These are phyloP conservation scores for Lucilia sericata DNA, from an alignment of 1,140 invertebrate genomes.

Conservation along the genomic window DNA sequence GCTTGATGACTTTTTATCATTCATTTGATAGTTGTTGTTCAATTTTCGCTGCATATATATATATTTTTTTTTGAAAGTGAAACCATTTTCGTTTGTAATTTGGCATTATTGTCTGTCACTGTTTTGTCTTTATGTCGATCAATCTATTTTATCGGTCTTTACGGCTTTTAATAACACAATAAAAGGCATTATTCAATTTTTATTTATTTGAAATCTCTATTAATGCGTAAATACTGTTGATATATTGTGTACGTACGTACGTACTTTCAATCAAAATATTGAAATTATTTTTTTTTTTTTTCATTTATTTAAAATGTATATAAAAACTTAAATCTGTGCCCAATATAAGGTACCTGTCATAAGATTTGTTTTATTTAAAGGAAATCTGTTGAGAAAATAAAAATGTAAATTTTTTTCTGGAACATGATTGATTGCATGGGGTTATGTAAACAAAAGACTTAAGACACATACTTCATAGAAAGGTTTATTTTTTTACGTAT, in stretches of 20 bases:
- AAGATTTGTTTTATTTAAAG: not conserved
- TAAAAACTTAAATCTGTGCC: too few relatives aligned
- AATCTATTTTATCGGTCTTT: not conserved
- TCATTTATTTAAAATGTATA: not conserved
- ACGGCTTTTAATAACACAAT: not conserved
- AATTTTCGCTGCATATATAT: not conserved
- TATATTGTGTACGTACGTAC: not conserved
- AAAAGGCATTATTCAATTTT: not conserved
- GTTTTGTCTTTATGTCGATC: not conserved
- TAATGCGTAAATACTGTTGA: conserved; percentile 23
- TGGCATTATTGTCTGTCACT: not conserved
- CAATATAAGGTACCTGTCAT: not conserved
- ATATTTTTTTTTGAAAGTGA: not conserved
- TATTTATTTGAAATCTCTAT: conserved; percentile 2
- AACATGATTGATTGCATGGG: not conserved
- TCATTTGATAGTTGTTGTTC: too few relatives aligned
- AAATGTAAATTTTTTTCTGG: not conserved
- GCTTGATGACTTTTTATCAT: too few relatives aligned
- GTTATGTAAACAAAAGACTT: conserved; percentile 1
- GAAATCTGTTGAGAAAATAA: not conserved
- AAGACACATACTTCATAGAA: not conserved
- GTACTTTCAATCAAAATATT: conserved; percentile 3
- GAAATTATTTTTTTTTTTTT: not conserved
- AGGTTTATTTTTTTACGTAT: not conserved
- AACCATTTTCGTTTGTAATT: not conserved